phyloP scores from a whole-genome alignment of 2,113 vertebrate species.

The Nothocercus nigrocapillus region DNA sequence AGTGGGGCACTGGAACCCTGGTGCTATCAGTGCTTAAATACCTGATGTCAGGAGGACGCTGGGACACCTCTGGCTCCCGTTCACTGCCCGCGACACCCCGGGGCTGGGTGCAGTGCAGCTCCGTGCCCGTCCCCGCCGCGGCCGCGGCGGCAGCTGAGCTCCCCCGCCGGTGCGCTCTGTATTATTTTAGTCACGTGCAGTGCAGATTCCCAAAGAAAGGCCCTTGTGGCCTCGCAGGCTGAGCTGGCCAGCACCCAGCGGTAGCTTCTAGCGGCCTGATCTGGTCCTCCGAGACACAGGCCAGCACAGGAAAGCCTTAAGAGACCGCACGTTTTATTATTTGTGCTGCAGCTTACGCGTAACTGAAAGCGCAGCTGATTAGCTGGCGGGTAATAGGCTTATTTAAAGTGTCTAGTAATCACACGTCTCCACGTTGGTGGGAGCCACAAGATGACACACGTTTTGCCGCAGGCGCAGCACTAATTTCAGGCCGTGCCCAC shows the following conservation, averaged over 20 bases:
- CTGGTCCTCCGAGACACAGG: background rate
- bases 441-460: background rate
- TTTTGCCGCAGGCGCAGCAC: background rate
- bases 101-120: background rate
- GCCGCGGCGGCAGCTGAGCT: background rate
- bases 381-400: background rate
- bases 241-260: background rate
- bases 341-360: background rate
- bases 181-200: background rate
- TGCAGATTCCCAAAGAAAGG: background rate
- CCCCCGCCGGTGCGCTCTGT: background rate
- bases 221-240: background rate
- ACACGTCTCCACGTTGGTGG: background rate
- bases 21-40: background rate
- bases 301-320: background rate
- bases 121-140: background rate
- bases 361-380: slow-evolving; percentile 2
- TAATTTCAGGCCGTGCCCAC: background rate
- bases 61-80: too few relatives aligned
- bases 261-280: background rate
- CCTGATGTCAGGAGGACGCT: background rate
- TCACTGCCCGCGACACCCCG: too few relatives aligned
- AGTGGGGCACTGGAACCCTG: background rate
- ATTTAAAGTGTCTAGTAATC: background rate
- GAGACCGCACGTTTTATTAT: background rate